These are phyloP conservation scores for Luehdorfia chinensis DNA, from an alignment of 1,140 invertebrate species.

Conservation along the genomic window DNA sequence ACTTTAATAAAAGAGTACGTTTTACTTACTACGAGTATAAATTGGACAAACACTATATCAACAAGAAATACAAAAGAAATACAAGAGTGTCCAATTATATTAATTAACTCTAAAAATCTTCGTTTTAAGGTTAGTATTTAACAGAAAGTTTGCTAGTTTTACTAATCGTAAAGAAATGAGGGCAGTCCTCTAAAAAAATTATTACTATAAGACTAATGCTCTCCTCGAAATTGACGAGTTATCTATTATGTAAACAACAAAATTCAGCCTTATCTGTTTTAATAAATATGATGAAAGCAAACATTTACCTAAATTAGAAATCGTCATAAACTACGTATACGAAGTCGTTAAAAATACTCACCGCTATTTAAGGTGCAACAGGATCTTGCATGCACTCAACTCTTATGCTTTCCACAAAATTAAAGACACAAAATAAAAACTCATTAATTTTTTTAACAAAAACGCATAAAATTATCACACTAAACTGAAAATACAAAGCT, in stretches of 20 bases:
- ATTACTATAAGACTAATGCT: neutral
- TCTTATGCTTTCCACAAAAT: constrained; percentile 59
- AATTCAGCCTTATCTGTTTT: neutral
- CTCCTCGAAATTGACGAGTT: neutral
- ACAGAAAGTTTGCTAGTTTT: too few species aligned
- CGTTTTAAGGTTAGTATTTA: too few species aligned
- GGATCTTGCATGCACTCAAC: constrained; percentile 56
- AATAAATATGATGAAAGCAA: too few species aligned
- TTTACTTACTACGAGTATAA: too few species aligned
- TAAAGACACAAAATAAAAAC: constrained; percentile 42
- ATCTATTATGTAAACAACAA: neutral
- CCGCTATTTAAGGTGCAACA: constrained; percentile 64
- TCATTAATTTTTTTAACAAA: constrained; percentile 19
- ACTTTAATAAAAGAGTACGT: too few species aligned
- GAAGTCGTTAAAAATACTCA: constrained; percentile 51
- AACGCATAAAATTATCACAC: constrained; percentile 27
- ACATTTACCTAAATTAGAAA: constrained; percentile 5
- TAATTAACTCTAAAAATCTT: too few species aligned
- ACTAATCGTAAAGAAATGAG: neutral
- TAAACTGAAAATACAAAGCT: constrained; percentile 19
- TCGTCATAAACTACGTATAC: constrained; percentile 8
- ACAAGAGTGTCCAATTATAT: too few species aligned
- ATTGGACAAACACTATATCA: too few species aligned
- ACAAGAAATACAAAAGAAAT: too few species aligned
- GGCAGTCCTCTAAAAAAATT: neutral